These are phyloP conservation scores for Paracanthobrama guichenoti DNA, from an alignment of 2,113 vertebrate species.

Conservation along the genomic window DNA sequence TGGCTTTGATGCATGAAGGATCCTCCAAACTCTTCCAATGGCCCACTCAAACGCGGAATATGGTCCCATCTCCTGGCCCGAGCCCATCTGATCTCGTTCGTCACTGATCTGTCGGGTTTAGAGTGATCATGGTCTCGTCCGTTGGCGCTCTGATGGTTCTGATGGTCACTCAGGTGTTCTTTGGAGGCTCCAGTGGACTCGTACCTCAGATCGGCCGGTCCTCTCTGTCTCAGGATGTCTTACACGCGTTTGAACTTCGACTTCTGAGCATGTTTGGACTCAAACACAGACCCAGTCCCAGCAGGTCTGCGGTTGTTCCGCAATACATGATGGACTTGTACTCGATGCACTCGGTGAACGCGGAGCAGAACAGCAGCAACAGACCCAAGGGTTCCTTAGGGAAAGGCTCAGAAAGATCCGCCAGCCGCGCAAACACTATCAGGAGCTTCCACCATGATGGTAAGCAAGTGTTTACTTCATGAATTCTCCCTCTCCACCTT, in stretches of 20 bases:
- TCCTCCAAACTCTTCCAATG: constrained; percentile 9
- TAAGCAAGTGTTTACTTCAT: constrained; percentile 62
- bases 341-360: constrained; percentile 74
- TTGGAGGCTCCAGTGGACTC: constrained; percentile 80
- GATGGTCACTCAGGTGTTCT: constrained; percentile 83
- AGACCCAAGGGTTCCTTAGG: constrained; percentile 62
- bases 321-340: constrained; percentile 86
- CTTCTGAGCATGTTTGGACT: constrained; percentile 87
- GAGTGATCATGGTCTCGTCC: constrained; percentile 83
- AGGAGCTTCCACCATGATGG: constrained; percentile 89
- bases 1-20: constrained; percentile 21
- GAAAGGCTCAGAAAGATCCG: constrained; percentile 75
- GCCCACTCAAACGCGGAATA: constrained; percentile 25
- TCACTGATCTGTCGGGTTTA: constrained; percentile 66
- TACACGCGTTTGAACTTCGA: constrained; percentile 83
- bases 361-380: constrained; percentile 70
- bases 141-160: constrained; percentile 82
- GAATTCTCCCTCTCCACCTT: not conserved
- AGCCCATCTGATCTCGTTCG: constrained; percentile 49
- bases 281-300: constrained; percentile 82
- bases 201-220: constrained; percentile 80
- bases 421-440: constrained; percentile 84
- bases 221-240: constrained; percentile 77
- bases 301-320: constrained; percentile 80
- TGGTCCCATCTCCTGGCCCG: constrained; percentile 32